Evolutionary conservation across 2,113 vertebrate genomes (phyloP).

Genomic region (Bagarius yarrelli): DNA sequence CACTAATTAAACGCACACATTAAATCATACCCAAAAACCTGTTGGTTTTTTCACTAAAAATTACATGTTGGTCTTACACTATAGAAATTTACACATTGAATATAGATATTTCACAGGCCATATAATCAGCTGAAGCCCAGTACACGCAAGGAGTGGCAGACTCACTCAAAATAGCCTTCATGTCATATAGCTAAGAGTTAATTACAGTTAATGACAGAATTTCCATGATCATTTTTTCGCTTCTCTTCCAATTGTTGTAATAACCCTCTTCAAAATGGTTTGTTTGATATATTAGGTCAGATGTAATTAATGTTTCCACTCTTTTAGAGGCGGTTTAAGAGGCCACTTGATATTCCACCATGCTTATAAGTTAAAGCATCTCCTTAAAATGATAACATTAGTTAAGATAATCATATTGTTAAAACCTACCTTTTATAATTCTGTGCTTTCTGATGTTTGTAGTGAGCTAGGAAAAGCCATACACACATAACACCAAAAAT

Average conservation of each 20-base stretch:
- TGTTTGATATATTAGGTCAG: slow-evolving; percentile 48
- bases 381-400: slow-evolving; percentile 15
- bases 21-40: neutral
- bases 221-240: slow-evolving; percentile 39
- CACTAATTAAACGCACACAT: too few relatives aligned
- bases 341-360: neutral
- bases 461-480: slow-evolving; percentile 6
- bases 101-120: slow-evolving; percentile 43
- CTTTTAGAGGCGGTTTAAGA: slow-evolving; percentile 40
- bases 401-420: slow-evolving; percentile 12
- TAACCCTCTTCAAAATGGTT: slow-evolving; percentile 46
- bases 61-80: slow-evolving; percentile 35
- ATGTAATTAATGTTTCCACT: slow-evolving; percentile 46
- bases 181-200: slow-evolving; percentile 28
- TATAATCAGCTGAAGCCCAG: slow-evolving; percentile 40
- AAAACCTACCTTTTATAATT: slow-evolving; percentile 28
- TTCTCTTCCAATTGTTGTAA: slow-evolving; percentile 34
- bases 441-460: slow-evolving; percentile 14
- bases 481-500: neutral
- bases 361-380: neutral
- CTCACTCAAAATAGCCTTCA: slow-evolving; percentile 39
- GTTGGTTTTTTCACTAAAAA: too few relatives aligned
- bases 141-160: slow-evolving; percentile 23
- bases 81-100: slow-evolving; percentile 26
- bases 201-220: slow-evolving; percentile 42